Base-by-base conservation (phyloP, 2,888 invertebrate genomes). In the Hanleya hanleyi region DNA sequence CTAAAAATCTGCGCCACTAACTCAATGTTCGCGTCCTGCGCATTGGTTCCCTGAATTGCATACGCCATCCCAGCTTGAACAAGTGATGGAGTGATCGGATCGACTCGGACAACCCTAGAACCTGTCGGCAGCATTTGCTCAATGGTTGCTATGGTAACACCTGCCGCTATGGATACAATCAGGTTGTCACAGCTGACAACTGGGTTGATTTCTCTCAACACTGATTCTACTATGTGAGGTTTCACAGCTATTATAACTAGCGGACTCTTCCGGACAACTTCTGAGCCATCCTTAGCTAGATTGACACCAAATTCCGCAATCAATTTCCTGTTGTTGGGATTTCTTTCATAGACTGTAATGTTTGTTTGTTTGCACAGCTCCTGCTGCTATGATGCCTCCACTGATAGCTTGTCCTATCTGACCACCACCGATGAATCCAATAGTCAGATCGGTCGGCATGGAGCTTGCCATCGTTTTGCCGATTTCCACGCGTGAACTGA, bases 81-180 rank as follows among this genome's bases (percentile, higher is more conserved):
- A 35, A 97, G 89, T 92, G 95, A 94, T 0, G 97, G 95, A 1
- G 96, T 97, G 89, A 97, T 98, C 0, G 98, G 97, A 95, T 97
- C 96, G 1, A 96, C 96, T 69, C 98, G 93, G 49, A 98, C 93
- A 87, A 96, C 92, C 91, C 97, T 93, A 0, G 95, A 93, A 75
- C 93, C 83, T 22, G 73, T 61, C 12, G 88, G 90, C n/a, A 90
- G 81, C 41, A 97, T 97, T 92, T 94, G 93, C 92, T 97, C 96
- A 77, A 99, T 92, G 69, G 94, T 93, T 35, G 93, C 91, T 9
- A 95, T 92, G 0, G 95, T 94, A 15, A 98, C 93, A 1, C 98
- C 98, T 94, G 97, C 96, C 0, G 97, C 98, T 26, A 98, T 95
- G 0, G 98, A 97, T 33, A 99, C 92, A 79, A 98, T 94, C 0